phyloP scores from a whole-genome alignment of 2,888 invertebrate species.

The Calameuta filiformis region DNA sequence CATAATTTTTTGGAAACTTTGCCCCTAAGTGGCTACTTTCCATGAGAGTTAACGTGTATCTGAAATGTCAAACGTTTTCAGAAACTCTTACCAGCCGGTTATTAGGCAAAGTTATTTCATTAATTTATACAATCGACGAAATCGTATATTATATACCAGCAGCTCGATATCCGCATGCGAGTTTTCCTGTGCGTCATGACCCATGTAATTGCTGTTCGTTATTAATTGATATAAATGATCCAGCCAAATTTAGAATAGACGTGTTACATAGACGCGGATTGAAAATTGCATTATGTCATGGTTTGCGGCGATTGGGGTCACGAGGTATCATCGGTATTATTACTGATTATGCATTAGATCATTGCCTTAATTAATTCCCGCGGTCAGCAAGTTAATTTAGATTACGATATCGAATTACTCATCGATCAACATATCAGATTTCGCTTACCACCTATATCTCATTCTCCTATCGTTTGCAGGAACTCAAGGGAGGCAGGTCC shows the following conservation, averaged over 20 bases:
- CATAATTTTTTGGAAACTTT: not conserved
- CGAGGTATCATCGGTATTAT: not conserved
- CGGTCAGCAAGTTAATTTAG: not conserved
- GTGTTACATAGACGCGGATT: not conserved
- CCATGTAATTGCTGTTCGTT: not conserved
- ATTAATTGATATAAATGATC: not conserved
- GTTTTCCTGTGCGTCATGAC: too few species aligned
- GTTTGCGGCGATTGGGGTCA: not conserved
- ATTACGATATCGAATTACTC: not conserved
- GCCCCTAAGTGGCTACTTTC: not conserved
- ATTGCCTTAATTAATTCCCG: not conserved
- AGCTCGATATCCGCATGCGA: not conserved
- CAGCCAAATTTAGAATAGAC: not conserved
- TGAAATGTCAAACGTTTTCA: not conserved
- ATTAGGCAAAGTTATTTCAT: not conserved
- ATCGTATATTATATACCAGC: not conserved
- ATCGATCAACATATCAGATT: not conserved
- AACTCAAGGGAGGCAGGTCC: conserved; percentile 81
- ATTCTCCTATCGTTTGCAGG: conserved; percentile 64
- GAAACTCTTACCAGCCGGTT: not conserved
- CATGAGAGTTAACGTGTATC: not conserved
- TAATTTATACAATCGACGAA: not conserved
- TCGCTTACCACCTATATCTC: not conserved
- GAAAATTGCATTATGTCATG: not conserved
- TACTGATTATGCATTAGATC: not conserved